Evolutionary conservation across 2,797 vertebrate genomes (phyloP).

Genomic region (Pangasius macronema): DNA sequence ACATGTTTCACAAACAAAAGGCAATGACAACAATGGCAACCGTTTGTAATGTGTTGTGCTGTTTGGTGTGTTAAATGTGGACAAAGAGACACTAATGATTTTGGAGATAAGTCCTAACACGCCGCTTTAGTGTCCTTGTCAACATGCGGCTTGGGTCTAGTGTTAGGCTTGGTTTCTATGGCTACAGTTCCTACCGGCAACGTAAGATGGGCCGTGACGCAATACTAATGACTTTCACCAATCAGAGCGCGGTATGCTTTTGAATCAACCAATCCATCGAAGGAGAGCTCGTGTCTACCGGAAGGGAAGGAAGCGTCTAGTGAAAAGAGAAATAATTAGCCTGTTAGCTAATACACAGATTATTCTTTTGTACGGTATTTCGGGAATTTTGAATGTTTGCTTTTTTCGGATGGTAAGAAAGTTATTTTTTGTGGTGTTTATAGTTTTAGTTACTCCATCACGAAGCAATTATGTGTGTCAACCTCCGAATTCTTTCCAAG

Average conservation of each 20-base stretch:
- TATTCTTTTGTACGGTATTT: background rate
- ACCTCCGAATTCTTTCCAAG: background rate
- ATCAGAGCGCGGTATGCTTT: conserved; percentile 60
- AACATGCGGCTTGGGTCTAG: conserved; percentile 27
- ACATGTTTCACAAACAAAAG: background rate
- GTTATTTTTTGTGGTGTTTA: background rate
- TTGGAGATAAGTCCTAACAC: conserved; percentile 23
- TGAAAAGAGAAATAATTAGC: conserved; percentile 34
- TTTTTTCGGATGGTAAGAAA: conserved; percentile 42
- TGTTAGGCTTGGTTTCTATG: conserved; percentile 57
- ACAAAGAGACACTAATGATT: background rate
- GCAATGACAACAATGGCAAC: background rate
- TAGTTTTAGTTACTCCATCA: background rate
- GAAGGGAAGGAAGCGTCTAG: conserved; percentile 54
- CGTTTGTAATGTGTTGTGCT: background rate
- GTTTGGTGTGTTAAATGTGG: background rate
- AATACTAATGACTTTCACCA: conserved; percentile 53
- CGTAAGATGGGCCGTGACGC: conserved; percentile 23
- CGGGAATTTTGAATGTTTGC: conserved; percentile 9
- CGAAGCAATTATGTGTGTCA: background rate
- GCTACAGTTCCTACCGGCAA: conserved; percentile 51
- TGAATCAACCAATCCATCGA: conserved; percentile 77
- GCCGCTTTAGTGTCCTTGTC: conserved; percentile 24
- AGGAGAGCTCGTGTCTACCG: conserved; percentile 57
- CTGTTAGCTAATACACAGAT: conserved; percentile 7